Base-by-base conservation (phyloP, 2,797 vertebrate genomes). In the Enteromius fasciolatus region DNA sequence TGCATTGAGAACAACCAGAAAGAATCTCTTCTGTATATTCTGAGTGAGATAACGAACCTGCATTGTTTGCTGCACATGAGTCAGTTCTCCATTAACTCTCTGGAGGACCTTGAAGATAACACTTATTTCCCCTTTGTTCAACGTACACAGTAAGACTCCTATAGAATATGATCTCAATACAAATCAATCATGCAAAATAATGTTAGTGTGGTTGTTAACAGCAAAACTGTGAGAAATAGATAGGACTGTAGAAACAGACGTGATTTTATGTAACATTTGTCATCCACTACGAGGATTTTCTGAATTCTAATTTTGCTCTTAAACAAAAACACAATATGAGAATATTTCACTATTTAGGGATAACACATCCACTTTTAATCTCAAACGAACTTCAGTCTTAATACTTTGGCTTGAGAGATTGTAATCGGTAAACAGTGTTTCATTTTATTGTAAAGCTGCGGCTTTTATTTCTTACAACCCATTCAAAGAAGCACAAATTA, bases 211-310 rank as follows among this genome's bases (percentile, higher is more conserved):
- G 25, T n/a, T 76, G n/a, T 54, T 41, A 54, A 72, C 28, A 61
- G 31, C 54, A 77, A 52, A 64, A 63, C 41, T 25, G 14, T 25
- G n/a, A 70, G 66, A 44, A 50, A 54, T 36, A 25, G 28, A 70
- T 25, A 72, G 36, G 11, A 67, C 59, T 54, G 33, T 18, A 66
- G 18, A 68, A 50, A 39, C 12, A 57, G 44, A 46, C 12, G 61
- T 54, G 25, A 59, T 69, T 69, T 59, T 48, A 18, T 39, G 33
- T 50, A 70, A 80, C 80, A 59, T 90, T 88, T 92, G 89, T 93
- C 91, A 92, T 93, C 90, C 90, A 92, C 91, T 93, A 91, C 91
- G 85, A 90, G 85, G 83, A 80, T 84, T 85, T 84, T 78, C 82
- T 86, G 88, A 5, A 59, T 33, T 59, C 18, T 44, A 57, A n/a